Conservation (phyloP, 2,888 invertebrate genomes). For the Stenotaenia linearis region DNA sequence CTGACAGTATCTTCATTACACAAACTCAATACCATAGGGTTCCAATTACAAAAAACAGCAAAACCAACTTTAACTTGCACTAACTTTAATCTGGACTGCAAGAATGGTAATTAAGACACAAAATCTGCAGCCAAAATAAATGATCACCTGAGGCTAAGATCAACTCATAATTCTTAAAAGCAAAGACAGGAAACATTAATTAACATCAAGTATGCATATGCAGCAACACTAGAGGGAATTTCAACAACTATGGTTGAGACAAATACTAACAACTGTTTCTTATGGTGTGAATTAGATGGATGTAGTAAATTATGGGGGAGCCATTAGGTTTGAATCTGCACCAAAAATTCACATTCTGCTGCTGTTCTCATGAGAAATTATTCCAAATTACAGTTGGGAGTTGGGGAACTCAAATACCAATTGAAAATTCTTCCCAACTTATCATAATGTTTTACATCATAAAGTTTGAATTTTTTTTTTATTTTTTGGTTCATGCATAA, state of each 20-base stretch:
- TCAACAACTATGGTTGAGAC: background rate
- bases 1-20: too few relatives aligned
- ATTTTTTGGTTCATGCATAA: background rate
- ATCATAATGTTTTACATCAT: background rate
- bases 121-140: background rate
- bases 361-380: background rate
- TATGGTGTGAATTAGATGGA: too few relatives aligned
- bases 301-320: too few relatives aligned
- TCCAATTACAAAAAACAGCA: too few relatives aligned
- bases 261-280: background rate
- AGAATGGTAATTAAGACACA: background rate
- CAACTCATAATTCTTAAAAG: constrained; percentile 13
- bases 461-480: background rate
- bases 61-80: background rate
- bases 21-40: too few relatives aligned
- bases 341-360: background rate
- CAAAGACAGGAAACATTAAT: constrained; percentile 5
- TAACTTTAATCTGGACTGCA: background rate
- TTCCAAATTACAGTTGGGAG: background rate
- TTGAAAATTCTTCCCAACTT: background rate
- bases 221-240: background rate
- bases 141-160: constrained; percentile 11
- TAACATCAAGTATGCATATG: background rate
- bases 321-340: background rate
- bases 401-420: background rate